A percentile compares a stretch with the other conserved stretches of the same genome.
phyloP scores from a whole-genome alignment of 2,888 invertebrate genomes.

The Temnothorax rugatulus region DNA sequence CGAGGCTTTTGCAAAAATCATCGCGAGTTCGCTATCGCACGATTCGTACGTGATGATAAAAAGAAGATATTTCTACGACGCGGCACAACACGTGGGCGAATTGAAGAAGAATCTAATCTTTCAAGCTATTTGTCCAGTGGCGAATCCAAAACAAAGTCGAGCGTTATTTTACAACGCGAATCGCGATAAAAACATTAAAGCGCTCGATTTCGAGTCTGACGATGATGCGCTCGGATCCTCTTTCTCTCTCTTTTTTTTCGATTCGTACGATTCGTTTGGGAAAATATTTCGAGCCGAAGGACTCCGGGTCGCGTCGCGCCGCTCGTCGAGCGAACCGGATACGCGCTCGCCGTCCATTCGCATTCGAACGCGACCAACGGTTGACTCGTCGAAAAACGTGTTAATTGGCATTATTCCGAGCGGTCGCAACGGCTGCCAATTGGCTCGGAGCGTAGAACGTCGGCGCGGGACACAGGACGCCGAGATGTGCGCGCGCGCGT shows the following conservation, averaged over 20 bases:
- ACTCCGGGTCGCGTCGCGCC: constrained; percentile 20
- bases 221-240: constrained; percentile 5
- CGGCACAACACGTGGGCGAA: not conserved
- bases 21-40: not conserved
- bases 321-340: constrained; percentile 36
- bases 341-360: not conserved
- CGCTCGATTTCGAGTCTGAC: not conserved
- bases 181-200: not conserved
- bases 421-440: constrained; percentile 79
- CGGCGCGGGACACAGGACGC: constrained; percentile 74
- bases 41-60: not conserved
- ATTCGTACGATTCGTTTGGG: constrained; percentile 2
- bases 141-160: not conserved
- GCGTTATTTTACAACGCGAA: not conserved
- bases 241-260: not conserved
- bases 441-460: constrained; percentile 77
- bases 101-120: not conserved
- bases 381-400: constrained; percentile 79
- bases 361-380: constrained; percentile 51
- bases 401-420: constrained; percentile 85
- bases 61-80: not conserved
- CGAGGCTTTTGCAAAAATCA: constrained; percentile 9
- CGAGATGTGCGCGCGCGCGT: constrained; percentile 30
- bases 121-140: not conserved
- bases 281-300: constrained; percentile 38